These are phyloP conservation scores for Palythoa grandiflora DNA, from an alignment of 92 coral and sea anemone genomes.

Conservation along the genomic window DNA sequence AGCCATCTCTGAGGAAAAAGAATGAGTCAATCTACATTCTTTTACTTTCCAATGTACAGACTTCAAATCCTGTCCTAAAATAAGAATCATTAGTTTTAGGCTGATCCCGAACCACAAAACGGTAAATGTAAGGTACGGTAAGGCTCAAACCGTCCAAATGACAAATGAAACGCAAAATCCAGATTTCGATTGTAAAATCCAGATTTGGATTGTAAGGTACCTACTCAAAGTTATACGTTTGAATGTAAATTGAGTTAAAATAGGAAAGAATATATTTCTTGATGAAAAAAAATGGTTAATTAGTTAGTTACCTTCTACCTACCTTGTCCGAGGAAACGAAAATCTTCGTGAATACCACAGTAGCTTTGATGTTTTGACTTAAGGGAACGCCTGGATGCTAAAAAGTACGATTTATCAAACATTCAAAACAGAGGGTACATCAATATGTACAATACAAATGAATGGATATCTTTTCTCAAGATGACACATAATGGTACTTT, in stretches of 20 bases:
- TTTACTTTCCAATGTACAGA: conserved; percentile 9
- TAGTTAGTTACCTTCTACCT: background rate
- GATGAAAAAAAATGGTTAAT: background rate
- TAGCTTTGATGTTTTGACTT: background rate
- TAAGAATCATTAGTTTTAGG: background rate
- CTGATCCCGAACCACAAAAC: background rate
- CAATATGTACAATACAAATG: background rate
- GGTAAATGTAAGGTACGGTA: background rate
- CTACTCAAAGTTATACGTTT: background rate
- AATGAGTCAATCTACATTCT: conserved; percentile 6
- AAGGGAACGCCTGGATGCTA: background rate
- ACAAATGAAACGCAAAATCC: background rate
- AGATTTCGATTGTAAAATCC: too few relatives aligned
- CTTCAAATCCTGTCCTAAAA: conserved; percentile 21
- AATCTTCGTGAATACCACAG: conserved; percentile 11
- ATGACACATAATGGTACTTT: background rate
- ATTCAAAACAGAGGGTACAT: background rate
- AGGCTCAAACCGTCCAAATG: background rate
- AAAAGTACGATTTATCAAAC: background rate
- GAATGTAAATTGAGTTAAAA: background rate
- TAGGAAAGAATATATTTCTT: background rate
- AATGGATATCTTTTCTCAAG: background rate
- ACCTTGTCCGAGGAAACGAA: conserved; percentile 23
- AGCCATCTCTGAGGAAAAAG: background rate
- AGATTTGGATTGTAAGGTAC: too few relatives aligned